Conservation (phyloP, 2,797 vertebrate genomes). For the Sebastiscus tertius region DNA sequence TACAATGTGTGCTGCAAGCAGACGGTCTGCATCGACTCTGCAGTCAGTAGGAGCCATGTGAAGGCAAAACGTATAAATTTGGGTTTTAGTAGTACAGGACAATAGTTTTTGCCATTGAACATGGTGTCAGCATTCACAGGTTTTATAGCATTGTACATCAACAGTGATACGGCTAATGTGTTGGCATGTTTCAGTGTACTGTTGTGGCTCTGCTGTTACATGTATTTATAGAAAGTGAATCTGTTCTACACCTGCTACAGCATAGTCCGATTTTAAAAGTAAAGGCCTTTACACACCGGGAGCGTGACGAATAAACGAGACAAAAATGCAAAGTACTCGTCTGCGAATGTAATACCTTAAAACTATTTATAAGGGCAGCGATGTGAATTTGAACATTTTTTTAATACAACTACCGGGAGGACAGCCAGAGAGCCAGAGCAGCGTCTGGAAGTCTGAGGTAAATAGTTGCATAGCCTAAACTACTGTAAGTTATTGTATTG, state of each 20-base stretch:
- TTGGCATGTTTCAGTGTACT: neutral
- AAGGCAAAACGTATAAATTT: neutral
- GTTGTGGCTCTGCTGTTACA: neutral
- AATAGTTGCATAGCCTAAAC: no score
- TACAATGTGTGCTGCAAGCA: neutral
- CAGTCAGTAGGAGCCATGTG: fast-evolving
- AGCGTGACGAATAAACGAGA: no score
- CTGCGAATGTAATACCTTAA: no score
- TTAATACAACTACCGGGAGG: no score
- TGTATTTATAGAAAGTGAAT: neutral
- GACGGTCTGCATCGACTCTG: neutral
- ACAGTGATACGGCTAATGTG: neutral
- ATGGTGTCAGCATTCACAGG: neutral
- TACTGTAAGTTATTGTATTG: no score
- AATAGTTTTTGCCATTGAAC: neutral
- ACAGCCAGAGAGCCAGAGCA: no score
- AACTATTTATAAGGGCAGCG: no score
- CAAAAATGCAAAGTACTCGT: no score
- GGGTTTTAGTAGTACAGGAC: neutral
- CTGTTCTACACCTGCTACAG: neutral
- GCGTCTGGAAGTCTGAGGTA: no score
- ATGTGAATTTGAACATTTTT: no score
- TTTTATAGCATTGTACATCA: neutral
- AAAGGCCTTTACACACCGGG: no score
- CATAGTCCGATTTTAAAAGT: no score